Evolutionary conservation across 2,113 vertebrate genomes (phyloP), one percentile per base, ranked within the genome.

Genomic region (Abramis brama): DNA sequence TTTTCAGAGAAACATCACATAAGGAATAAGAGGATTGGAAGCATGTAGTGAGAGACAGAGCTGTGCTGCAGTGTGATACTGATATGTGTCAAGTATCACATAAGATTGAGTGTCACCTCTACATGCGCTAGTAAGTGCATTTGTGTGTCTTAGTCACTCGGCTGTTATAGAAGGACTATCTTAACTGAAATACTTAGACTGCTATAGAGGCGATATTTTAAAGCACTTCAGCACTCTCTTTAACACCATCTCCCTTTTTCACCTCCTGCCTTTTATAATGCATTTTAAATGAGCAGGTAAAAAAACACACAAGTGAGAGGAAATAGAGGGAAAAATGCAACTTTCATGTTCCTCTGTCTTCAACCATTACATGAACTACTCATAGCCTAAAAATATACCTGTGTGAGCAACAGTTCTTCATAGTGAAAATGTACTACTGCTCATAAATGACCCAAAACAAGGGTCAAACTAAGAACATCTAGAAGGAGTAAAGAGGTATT

Each of bases 11-110:
- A 82, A 76, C 74, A 59, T 81, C 55, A 50, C 50, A 62, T 68
- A 30, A 79, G 68, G 62, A 60, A 27, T 80, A 86, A 81, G 76
- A 79, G 66, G 85, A 82, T 86, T 64, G 70, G 79, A 73, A 1
- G 47, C 66, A 62, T 6, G 43, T 43, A 15, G 66, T 30, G 68
- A 60, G 50, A 73, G 77, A 73, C 47, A 59, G 36, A 25, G n/a
- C 45, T 36, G 19, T 71, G n/a, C 52, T 57, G 62, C 0, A 8
- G 50, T 73, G 50, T 64, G 23, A 80, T 64, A 80, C 36, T 64
- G 33, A 64, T 30, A 3, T 57, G 68, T 59, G 50, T 83, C 81
- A 39, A 66, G 60, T 47, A 76, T 43, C 68, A 57, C 68, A 64
- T 50, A 13, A 50, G 17, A 64, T 66, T 57, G 10, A 57, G 27